These are phyloP conservation scores for Dendrocincla fuliginosa DNA, from an alignment of 2,797 vertebrate genomes.

Conservation along the genomic window DNA sequence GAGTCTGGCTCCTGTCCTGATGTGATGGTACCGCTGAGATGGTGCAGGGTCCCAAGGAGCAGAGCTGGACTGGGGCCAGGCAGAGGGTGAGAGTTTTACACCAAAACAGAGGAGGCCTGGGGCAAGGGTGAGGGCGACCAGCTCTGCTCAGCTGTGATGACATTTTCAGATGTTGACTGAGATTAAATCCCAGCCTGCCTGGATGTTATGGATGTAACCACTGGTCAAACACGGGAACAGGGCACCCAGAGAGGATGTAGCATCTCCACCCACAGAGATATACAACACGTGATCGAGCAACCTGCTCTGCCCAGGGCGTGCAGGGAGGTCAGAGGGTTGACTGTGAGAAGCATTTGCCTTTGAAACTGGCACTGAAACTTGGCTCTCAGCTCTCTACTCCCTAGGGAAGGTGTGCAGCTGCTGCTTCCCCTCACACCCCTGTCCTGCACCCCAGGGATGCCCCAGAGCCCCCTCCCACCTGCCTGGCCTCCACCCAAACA, in stretches of 20 bases:
- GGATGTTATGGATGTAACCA: not conserved
- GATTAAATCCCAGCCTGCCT: not conserved
- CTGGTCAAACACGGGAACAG: not conserved
- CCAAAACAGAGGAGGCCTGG: not conserved
- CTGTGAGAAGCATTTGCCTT: not conserved
- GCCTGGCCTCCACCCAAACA: not conserved
- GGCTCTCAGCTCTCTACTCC: not conserved
- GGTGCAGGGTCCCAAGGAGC: not conserved
- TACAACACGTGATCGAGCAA: accelerated
- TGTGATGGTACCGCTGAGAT: not conserved
- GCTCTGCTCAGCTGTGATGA: not conserved
- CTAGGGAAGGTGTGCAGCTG: not conserved
- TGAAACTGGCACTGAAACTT: constrained; percentile 54
- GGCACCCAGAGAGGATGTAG: not conserved
- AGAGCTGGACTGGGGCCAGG: not conserved
- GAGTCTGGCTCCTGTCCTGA: not conserved
- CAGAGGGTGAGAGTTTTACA: not conserved
- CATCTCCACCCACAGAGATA: not conserved
- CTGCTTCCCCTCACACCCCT: not conserved
- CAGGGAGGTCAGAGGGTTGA: not conserved
- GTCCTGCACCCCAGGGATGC: not conserved
- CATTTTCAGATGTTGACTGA: not conserved
- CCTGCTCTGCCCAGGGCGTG: accelerated
- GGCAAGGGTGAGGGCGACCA: not conserved
- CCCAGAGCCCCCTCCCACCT: not conserved